These are phyloP conservation scores for Malthinus flaveolus DNA, from an alignment of 2,888 invertebrate genomes.

Conservation along the genomic window DNA sequence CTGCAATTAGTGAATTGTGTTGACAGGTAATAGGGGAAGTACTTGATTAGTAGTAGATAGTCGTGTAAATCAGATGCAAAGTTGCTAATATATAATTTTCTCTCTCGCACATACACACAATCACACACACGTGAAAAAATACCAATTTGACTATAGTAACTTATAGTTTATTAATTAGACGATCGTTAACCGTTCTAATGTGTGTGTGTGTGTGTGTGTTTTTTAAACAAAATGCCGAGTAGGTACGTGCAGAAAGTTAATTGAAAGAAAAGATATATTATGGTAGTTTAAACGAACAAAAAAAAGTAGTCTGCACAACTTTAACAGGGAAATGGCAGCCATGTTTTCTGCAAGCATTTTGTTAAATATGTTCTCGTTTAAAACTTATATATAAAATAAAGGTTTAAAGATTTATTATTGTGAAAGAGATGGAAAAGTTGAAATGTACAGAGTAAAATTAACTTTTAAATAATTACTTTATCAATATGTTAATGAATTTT, in stretches of 20 bases:
- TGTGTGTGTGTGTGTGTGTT: not conserved
- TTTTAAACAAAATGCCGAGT: slow-evolving; percentile 21
- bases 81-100: not conserved
- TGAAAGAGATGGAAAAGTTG: not conserved
- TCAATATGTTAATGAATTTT: slow-evolving; percentile 7
- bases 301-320: slow-evolving; percentile 35
- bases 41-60: slow-evolving; percentile 26
- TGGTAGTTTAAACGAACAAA: slow-evolving; percentile 35
- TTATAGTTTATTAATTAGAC: not conserved
- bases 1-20: slow-evolving; percentile 41
- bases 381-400: slow-evolving; percentile 11
- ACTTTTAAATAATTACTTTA: not conserved
- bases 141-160: too few species aligned
- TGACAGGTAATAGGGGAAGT: slow-evolving; percentile 24
- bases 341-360: slow-evolving; percentile 35
- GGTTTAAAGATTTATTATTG: not conserved
- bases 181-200: slow-evolving; percentile 2
- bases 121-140: too few species aligned
- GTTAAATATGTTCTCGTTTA: slow-evolving; percentile 20
- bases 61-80: slow-evolving; percentile 3
- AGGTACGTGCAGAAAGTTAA: slow-evolving; percentile 43
- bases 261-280: slow-evolving; percentile 42
- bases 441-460: not conserved
- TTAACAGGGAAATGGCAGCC: slow-evolving; percentile 39
- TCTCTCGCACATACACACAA: not conserved